A percentile compares a stretch with the other conserved stretches of the same genome.
Evolutionary conservation across 2,797 vertebrate species (phyloP).

Genomic region (Phrynocephalus guinanensis): DNA sequence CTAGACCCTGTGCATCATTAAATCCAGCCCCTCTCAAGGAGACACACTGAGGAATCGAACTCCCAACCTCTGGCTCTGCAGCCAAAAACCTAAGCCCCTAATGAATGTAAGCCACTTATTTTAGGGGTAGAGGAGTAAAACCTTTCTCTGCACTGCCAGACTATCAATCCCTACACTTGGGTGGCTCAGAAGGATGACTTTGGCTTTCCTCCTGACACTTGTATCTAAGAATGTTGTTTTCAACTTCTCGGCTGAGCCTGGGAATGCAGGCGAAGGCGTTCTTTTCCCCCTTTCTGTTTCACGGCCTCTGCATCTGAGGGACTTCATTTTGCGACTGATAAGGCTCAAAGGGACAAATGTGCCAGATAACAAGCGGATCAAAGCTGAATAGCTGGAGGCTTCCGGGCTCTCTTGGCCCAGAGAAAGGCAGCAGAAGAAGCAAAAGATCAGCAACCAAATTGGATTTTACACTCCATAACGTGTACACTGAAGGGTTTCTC

Average conservation of each 20-base stretch:
- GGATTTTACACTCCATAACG: constrained; percentile 12
- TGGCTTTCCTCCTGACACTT: not conserved
- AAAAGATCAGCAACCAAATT: not conserved
- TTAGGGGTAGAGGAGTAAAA: not conserved
- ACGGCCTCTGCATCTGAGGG: not conserved
- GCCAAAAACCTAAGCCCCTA: no score
- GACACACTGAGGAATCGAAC: no score
- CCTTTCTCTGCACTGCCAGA: accelerated
- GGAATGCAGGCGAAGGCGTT: not conserved
- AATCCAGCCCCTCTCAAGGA: no score
- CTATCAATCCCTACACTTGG: not conserved
- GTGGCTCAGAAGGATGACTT: not conserved
- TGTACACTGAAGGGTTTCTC: not conserved
- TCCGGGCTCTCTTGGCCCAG: not conserved
- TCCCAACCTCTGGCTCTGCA: no score
- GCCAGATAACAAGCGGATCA: not conserved
- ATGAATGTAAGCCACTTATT: accelerated
- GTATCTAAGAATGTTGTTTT: not conserved
- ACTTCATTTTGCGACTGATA: not conserved
- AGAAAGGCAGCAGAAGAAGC: not conserved
- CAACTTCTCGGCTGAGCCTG: not conserved
- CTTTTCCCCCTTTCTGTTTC: not conserved
- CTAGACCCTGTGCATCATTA: no score
- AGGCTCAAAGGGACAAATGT: constrained; percentile 13
- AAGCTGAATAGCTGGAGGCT: not conserved